Conservation (phyloP, 2,113 vertebrate genomes). For the Gavialis gangeticus region DNA sequence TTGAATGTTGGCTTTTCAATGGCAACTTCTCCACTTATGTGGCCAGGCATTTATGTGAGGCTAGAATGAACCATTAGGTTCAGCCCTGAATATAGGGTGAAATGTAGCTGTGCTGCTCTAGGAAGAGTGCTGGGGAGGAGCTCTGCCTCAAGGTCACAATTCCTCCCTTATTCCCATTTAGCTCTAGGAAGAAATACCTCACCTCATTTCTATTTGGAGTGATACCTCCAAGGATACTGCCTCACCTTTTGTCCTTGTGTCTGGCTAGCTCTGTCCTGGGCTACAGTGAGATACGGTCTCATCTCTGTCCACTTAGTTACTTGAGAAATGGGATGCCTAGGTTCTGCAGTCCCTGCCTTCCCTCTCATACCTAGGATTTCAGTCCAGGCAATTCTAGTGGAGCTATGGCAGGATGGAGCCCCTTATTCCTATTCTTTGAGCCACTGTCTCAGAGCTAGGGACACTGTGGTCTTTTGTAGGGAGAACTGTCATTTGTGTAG, state of each 20-base stretch:
- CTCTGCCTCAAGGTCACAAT: not conserved
- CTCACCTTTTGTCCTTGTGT: not conserved
- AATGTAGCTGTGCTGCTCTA: not conserved
- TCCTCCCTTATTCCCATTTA: not conserved
- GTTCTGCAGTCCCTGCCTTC: not conserved
- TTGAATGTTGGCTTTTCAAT: not conserved
- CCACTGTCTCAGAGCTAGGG: not conserved
- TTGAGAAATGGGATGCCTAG: not conserved
- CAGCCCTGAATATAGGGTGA: not conserved
- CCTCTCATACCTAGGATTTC: not conserved
- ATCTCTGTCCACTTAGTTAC: not conserved
- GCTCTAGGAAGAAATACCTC: not conserved
- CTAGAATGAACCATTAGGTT: not conserved
- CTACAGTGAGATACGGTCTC: fast-evolving
- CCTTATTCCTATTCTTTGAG: fast-evolving
- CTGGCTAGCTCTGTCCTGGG: not conserved
- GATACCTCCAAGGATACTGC: not conserved
- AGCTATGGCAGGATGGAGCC: not conserved
- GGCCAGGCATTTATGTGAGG: not conserved
- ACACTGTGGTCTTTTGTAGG: not conserved
- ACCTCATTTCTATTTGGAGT: not conserved
- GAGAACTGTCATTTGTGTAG: not conserved
- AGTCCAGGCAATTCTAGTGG: not conserved
- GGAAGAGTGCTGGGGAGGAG: fast-evolving
- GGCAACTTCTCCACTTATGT: not conserved